Conservation (phyloP, 2,888 invertebrate genomes). For the Trachelus iudaicus region DNA sequence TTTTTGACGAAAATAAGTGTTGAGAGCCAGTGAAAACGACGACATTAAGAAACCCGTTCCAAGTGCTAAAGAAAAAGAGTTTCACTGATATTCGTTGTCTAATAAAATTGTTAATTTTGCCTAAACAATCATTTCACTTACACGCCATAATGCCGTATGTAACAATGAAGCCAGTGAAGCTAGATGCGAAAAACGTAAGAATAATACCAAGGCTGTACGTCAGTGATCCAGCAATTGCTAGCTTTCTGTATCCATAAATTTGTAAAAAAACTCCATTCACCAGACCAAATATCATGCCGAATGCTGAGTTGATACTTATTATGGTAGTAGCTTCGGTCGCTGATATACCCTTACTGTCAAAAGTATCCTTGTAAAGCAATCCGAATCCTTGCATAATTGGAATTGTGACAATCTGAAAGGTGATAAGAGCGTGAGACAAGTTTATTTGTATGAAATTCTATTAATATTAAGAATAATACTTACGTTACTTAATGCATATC, state of each 20-base stretch:
- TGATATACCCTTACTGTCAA: slow-evolving; percentile 69
- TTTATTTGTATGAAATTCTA: not conserved
- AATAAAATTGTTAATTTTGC: not conserved
- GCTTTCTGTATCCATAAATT: slow-evolving; percentile 74
- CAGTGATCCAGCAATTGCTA: slow-evolving; percentile 70
- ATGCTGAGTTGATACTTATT: slow-evolving; percentile 75
- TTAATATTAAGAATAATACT: slow-evolving; percentile 56
- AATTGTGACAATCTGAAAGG: slow-evolving; percentile 64
- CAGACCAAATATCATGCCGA: slow-evolving; percentile 75
- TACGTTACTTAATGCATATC: slow-evolving; percentile 73
- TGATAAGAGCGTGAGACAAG: not conserved
- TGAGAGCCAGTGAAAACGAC: slow-evolving; percentile 73
- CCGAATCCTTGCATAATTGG: slow-evolving; percentile 75
- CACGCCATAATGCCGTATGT: slow-evolving; percentile 78
- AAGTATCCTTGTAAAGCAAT: slow-evolving; percentile 75
- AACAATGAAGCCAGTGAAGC: slow-evolving; percentile 72
- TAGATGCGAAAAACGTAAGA: slow-evolving; percentile 70
- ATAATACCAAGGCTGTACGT: slow-evolving; percentile 71
- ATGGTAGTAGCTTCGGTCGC: slow-evolving; percentile 74
- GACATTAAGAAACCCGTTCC: slow-evolving; percentile 73
- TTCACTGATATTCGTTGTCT: slow-evolving; percentile 16
- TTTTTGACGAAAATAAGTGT: slow-evolving; percentile 74
- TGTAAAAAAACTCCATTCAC: slow-evolving; percentile 74
- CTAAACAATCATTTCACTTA: slow-evolving; percentile 64
- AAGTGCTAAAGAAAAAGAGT: slow-evolving; percentile 68